Percentiles rank a stretch among this genome's conserved stretches.
Evolutionary conservation across 2,113 vertebrate genomes (phyloP).

Genomic region (Lota lota): DNA sequence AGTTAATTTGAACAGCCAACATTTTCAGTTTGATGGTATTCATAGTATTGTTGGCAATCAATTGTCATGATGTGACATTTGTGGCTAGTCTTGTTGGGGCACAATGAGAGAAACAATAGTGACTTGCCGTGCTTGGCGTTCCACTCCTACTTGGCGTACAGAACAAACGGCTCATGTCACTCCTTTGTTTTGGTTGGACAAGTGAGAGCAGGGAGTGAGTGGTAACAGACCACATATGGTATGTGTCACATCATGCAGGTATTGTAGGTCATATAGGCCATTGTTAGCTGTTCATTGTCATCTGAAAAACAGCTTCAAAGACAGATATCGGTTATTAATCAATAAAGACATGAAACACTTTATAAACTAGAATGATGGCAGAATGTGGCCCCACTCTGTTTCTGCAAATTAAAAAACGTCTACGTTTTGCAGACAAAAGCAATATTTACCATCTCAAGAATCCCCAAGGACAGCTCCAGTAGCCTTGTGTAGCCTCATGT

Average conservation of each 20-base stretch:
- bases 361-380: too few relatives aligned
- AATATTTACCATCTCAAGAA: neutral
- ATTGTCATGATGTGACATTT: conserved; percentile 39
- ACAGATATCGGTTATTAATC: too few relatives aligned
- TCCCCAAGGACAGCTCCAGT: neutral
- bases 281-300: neutral
- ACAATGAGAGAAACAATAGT: conserved; percentile 4
- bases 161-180: conserved; percentile 16
- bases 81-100: conserved; percentile 36
- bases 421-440: neutral
- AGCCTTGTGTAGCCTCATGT: neutral
- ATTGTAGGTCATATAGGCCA: neutral
- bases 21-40: conserved; percentile 7
- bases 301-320: neutral
- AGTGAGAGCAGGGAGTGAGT: neutral
- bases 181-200: conserved; percentile 5
- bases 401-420: neutral
- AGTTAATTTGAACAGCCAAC: too few relatives aligned
- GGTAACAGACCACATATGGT: neutral
- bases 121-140: conserved; percentile 6
- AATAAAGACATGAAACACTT: too few relatives aligned
- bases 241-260: neutral
- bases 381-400: neutral
- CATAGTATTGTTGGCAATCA: conserved; percentile 19
- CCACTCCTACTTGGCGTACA: neutral